Conservation (phyloP, 1,140 invertebrate genomes). For the Brachionus asplanchnoidis region DNA sequence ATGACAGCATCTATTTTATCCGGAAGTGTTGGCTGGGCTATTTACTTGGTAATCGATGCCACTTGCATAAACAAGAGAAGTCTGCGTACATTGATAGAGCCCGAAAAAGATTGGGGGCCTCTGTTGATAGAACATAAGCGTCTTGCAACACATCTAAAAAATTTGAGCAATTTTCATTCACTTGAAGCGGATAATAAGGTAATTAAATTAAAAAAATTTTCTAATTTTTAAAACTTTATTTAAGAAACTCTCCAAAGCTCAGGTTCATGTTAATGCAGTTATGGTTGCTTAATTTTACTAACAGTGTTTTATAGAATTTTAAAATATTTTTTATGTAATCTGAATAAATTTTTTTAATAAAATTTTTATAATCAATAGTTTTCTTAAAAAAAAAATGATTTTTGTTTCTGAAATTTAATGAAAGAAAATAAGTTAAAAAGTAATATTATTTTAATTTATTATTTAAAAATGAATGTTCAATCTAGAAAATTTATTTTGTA, state of each 20-base stretch:
- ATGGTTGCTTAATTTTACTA: neutral
- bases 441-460: neutral
- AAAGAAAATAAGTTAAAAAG: too few species aligned
- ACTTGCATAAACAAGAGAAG: neutral
- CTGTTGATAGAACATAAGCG: neutral
- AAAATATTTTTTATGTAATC: neutral
- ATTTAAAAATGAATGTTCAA: neutral
- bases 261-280: neutral
- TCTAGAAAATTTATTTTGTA: neutral
- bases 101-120: conserved; percentile 35
- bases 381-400: neutral
- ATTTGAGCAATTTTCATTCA: neutral
- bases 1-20: conserved; percentile 9
- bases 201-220: neutral
- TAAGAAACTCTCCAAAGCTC: neutral
- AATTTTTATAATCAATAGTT: neutral
- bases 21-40: conserved; percentile 4
- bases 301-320: neutral
- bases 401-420: too few species aligned
- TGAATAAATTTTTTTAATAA: neutral
- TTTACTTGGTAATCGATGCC: conserved; percentile 5
- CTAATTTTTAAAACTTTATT: neutral
- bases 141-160: neutral
- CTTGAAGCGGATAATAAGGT: neutral
- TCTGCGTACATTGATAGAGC: neutral